phyloP scores from a whole-genome alignment of 2,113 vertebrate species.

The Sturnira hondurensis region DNA sequence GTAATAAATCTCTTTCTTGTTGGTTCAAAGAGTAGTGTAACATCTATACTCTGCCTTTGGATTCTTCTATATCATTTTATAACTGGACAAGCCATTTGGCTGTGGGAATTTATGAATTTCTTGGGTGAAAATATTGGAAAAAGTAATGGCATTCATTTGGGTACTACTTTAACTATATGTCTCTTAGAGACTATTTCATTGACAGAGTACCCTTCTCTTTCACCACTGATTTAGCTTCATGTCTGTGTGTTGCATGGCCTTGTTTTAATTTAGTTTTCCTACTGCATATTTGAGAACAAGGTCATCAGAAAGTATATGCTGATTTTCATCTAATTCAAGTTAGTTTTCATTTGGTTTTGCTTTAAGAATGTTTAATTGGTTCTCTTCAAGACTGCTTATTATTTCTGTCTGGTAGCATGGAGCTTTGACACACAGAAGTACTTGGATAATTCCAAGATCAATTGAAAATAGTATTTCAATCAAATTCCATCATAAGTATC shows the following conservation, averaged over 20 bases:
- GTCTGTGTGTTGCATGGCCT: background rate
- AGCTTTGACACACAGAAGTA: background rate
- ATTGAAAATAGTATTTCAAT: background rate
- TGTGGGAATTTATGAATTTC: conserved; percentile 20
- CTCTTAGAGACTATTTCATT: background rate
- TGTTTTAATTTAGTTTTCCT: background rate
- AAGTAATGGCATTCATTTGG: background rate
- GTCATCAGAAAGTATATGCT: background rate
- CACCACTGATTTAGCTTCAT: background rate
- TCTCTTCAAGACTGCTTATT: background rate
- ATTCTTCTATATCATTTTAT: conserved; percentile 17
- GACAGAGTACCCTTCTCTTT: background rate
- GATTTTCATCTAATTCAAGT: conserved; percentile 20
- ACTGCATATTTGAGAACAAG: background rate
- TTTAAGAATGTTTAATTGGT: background rate
- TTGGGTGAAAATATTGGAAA: background rate
- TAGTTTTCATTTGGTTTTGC: background rate
- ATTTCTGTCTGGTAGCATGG: background rate
- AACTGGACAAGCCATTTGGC: background rate
- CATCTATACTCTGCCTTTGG: background rate
- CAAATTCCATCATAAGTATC: conserved; percentile 4
- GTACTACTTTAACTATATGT: background rate
- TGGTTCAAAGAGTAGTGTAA: background rate
- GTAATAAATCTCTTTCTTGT: background rate
- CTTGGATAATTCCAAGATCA: background rate